Percentiles rank a stretch among this genome's conserved stretches.
phyloP scores from a whole-genome alignment of 2,113 vertebrate species.

The Odobenus rosmarus region DNA sequence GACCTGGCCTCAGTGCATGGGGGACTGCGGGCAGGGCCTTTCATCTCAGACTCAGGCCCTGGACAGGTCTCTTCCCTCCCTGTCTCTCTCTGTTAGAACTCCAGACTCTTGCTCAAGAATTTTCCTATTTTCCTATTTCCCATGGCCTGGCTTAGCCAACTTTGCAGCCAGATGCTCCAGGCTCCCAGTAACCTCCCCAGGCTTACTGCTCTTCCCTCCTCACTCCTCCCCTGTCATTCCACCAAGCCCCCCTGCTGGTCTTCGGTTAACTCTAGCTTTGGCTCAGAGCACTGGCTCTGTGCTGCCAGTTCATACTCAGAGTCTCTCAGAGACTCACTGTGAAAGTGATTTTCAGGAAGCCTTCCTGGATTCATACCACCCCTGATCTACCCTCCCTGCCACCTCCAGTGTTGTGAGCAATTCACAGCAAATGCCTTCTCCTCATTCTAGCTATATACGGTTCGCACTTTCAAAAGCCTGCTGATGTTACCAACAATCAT shows the following conservation, averaged over 20 bases:
- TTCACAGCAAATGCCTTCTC: not conserved
- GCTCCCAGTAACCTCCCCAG: not conserved
- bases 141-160: not conserved
- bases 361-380: not conserved
- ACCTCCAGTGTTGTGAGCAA: not conserved
- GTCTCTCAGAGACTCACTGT: not conserved
- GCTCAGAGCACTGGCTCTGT: not conserved
- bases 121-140: not conserved
- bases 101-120: not conserved
- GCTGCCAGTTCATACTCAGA: not conserved
- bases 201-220: not conserved
- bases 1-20: not conserved
- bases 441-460: not conserved
- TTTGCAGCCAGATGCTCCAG: not conserved
- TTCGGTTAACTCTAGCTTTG: not conserved
- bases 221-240: not conserved
- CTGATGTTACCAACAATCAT: not conserved
- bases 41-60: not conserved
- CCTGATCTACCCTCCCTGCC: not conserved
- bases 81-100: not conserved
- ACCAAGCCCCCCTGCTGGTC: not conserved
- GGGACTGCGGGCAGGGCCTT: not conserved
- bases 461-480: not conserved
- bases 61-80: not conserved
- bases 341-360: constrained; percentile 48